Evolutionary conservation across 2,113 vertebrate species (phyloP).

Genomic region (Chionomys nivalis): DNA sequence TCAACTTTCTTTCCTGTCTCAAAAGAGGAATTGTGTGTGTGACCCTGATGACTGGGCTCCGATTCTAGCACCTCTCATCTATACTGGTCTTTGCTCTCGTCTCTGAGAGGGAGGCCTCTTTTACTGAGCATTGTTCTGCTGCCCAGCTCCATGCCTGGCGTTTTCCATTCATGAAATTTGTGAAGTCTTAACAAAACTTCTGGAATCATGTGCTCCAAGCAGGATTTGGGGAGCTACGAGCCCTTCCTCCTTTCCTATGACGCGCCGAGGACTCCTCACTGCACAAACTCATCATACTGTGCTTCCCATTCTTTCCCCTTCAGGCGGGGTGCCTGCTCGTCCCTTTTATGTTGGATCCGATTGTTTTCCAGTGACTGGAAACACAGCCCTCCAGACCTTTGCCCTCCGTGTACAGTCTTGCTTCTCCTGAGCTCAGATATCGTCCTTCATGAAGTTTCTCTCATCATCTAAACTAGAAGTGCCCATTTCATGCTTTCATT

Average conservation of each 20-base stretch:
- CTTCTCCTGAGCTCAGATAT: neutral
- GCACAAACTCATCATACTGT: rapidly evolving
- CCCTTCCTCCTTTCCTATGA: neutral
- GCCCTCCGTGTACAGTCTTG: neutral
- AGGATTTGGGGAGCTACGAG: neutral
- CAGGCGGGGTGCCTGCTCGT: neutral
- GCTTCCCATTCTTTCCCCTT: neutral
- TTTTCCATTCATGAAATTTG: neutral
- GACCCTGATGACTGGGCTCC: neutral
- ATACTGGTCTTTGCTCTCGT: neutral
- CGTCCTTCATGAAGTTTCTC: neutral
- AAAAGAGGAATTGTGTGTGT: neutral
- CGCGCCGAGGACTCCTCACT: neutral
- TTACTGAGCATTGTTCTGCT: neutral
- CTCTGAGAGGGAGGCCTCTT: neutral
- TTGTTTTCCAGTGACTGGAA: neutral
- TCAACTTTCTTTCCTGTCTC: neutral
- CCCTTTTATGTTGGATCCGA: neutral
- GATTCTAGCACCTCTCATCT: neutral
- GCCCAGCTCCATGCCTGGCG: neutral
- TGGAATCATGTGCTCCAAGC: neutral
- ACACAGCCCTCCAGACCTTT: neutral
- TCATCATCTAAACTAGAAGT: neutral
- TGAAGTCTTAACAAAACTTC: neutral
- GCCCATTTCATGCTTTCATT: neutral